Evolutionary conservation across 2,797 vertebrate genomes (phyloP), one percentile per base, ranked within the genome.

Genomic region (Acanthiza pusilla): DNA sequence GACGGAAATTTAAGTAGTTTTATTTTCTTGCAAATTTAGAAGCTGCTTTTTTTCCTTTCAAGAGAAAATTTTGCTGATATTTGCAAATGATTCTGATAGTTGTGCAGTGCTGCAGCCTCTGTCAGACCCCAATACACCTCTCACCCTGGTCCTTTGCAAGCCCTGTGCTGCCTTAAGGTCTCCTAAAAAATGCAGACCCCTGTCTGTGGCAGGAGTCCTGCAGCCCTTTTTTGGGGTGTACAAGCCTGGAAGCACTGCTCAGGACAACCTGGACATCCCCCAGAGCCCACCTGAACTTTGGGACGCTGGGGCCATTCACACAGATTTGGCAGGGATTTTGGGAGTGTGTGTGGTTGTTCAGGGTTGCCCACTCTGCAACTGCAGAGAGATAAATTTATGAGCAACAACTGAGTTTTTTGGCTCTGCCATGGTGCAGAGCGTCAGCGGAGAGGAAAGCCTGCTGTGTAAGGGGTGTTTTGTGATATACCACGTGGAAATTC

Each of bases 381-480:
- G 11, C 0, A 2, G 21, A 0, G 13, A 26, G 38, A 12, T n/a
- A 25, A 32, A 58, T 62, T 92, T 51, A 47, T 36, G 54, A 80
- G 57, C 32, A 32, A 3, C 30, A 11, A 15, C 17, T 43, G 38
- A 32, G 9, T 40, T 84, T 43, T 84, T 77, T 61, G 54, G 34
- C 21, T 25, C 32, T 81, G 30, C 54, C 6, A 1, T 7, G 18
- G 72, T 53, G 32, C 29, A 19, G 38, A 13, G 8, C 0, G 0
- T 19, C 45, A 63, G 50, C 5, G 27, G 48, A 21, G 62, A 43
- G 51, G 43, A 60, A 62, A 62, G 34, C 5, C n/a, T 0, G 0
- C 34, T 26, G 38, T 22, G 15, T 36, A 65, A 55, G 13, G 14
- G 9, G 3, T 61, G 38, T 2, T 1, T 30, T 53, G 18, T 62